These are phyloP conservation scores for Aurelia coerulea DNA, from an alignment of 30 jellyfish, hydroid and myxozoan genomes.

Conservation along the genomic window DNA sequence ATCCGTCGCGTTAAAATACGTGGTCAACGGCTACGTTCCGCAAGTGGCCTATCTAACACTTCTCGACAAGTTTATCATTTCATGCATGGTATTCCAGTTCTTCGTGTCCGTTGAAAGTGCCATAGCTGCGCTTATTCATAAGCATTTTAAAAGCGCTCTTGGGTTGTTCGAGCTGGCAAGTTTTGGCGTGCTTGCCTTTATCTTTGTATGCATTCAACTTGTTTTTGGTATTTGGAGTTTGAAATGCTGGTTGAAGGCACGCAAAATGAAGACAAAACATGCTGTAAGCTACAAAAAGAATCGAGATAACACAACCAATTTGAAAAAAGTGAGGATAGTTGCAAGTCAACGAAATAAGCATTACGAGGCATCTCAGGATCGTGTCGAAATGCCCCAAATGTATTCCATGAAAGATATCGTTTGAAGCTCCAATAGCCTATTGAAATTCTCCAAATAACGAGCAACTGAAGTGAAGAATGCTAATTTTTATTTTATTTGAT, in stretches of 20 bases:
- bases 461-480: too few relatives aligned
- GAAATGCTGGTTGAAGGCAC: slow-evolving; percentile 4
- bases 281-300: neutral
- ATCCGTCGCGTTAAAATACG: slow-evolving; percentile 27
- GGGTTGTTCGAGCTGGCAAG: slow-evolving; percentile 3
- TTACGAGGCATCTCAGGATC: too few relatives aligned
- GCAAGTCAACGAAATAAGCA: too few relatives aligned
- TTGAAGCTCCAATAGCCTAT: too few relatives aligned
- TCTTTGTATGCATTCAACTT: neutral
- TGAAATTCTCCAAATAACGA: too few relatives aligned
- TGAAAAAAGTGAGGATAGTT: too few relatives aligned
- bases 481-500: too few relatives aligned
- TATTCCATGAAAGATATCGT: too few relatives aligned
- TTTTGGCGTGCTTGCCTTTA: neutral
- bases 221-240: slow-evolving; percentile 12
- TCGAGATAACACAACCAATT: too few relatives aligned
- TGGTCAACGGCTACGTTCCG: slow-evolving; percentile 16
- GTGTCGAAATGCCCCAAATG: too few relatives aligned
- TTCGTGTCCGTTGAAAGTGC: slow-evolving; percentile 2
- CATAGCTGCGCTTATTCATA: neutral
- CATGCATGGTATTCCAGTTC: slow-evolving; percentile 33
- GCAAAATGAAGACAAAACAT: neutral
- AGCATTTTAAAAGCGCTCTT: neutral
- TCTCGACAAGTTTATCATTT: slow-evolving; percentile 12
- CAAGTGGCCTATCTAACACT: slow-evolving; percentile 24